phyloP scores from a whole-genome alignment of 2,113 vertebrate genomes.

The Xiphias gladius region DNA sequence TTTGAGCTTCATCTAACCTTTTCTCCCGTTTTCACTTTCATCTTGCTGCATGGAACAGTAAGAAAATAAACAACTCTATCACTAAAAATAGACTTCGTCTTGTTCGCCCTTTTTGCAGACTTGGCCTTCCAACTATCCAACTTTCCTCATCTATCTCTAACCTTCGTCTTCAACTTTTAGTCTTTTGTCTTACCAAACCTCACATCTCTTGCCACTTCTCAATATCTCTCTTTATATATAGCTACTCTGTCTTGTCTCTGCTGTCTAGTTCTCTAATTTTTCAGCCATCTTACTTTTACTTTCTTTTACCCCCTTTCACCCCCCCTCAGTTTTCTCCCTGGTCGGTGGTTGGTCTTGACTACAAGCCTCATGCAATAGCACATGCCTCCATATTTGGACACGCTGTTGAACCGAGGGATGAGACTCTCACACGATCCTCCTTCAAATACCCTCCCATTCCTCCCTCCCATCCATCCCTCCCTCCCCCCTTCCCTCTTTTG shows the following conservation, averaged over 20 bases:
- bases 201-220: constrained; percentile 15
- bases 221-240: not conserved
- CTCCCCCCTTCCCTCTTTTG: constrained; percentile 43
- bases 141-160: constrained; percentile 25
- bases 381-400: constrained; percentile 85
- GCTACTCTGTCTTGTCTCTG: constrained; percentile 27
- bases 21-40: constrained; percentile 58
- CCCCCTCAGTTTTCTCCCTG: constrained; percentile 62
- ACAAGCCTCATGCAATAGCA: constrained; percentile 67
- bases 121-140: constrained; percentile 30
- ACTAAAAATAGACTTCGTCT: constrained; percentile 52
- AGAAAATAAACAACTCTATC: constrained; percentile 61
- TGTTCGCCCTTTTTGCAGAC: constrained; percentile 38
- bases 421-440: constrained; percentile 69
- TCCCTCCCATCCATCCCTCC: constrained; percentile 43
- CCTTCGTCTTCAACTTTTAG: not conserved
- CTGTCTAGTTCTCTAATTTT: constrained; percentile 24
- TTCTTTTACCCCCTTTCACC: constrained; percentile 44
- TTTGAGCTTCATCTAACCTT: constrained; percentile 8
- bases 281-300: constrained; percentile 36
- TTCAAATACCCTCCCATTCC: constrained; percentile 59
- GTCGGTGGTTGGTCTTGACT: constrained; percentile 75
- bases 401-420: constrained; percentile 73
- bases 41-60: constrained; percentile 39
- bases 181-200: constrained; percentile 34